A percentile compares a stretch with the other conserved stretches of the same genome.
phyloP scores from a whole-genome alignment of 2,797 vertebrate genomes.

The Alfaro cultratus region DNA sequence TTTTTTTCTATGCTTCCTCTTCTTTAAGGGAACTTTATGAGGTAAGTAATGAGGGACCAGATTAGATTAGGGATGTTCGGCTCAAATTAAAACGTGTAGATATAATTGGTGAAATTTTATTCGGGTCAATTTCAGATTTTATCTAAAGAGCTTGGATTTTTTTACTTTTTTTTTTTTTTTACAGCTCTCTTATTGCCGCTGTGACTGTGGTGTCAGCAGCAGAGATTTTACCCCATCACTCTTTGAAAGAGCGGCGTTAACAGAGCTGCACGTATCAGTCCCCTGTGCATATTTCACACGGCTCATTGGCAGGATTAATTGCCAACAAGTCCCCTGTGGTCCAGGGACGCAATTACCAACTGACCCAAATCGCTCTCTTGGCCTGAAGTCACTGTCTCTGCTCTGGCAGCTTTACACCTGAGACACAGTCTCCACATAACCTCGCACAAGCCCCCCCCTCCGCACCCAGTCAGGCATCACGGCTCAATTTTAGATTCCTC shows the following conservation, averaged over 20 bases:
- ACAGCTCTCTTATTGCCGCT: constrained; percentile 21
- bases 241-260: constrained; percentile 39
- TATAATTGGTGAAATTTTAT: constrained; percentile 1
- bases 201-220: constrained; percentile 34
- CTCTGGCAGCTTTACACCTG: constrained; percentile 56
- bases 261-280: constrained; percentile 48
- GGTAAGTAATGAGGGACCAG: not conserved
- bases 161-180: not conserved
- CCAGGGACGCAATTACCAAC: constrained; percentile 80
- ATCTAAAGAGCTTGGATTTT: constrained; percentile 4
- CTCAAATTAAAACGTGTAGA: not conserved
- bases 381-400: constrained; percentile 64
- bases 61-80: not conserved
- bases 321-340: constrained; percentile 74
- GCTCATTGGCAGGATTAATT: constrained; percentile 77
- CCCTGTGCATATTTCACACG: constrained; percentile 56
- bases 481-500: constrained; percentile 13
- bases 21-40: not conserved
- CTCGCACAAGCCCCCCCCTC: constrained; percentile 30
- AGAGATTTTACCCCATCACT: constrained; percentile 37
- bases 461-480: constrained; percentile 20
- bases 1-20: not conserved
- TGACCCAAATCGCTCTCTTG: constrained; percentile 81
- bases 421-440: constrained; percentile 49
- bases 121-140: not conserved